Conservation (phyloP, 2,888 invertebrate genomes). For the Monochamus alternatus region DNA sequence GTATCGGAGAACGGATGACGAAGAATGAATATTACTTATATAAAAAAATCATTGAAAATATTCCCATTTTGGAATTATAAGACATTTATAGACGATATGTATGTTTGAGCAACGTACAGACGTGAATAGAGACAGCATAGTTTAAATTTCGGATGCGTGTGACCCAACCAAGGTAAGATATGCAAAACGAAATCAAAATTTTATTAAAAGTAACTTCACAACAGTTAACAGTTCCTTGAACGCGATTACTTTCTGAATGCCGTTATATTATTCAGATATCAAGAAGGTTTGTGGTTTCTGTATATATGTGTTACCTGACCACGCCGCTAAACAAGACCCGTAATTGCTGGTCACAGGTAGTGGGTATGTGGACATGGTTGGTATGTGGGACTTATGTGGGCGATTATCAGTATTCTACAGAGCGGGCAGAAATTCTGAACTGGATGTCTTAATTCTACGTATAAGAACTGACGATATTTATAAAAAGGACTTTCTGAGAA, state of each 20-base stretch:
- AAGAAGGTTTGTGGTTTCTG: constrained; percentile 42
- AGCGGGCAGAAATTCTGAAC: neutral
- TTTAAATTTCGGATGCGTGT: constrained; percentile 57
- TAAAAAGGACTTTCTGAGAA: neutral
- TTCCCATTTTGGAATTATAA: no score
- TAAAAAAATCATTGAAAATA: no score
- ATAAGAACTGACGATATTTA: neutral
- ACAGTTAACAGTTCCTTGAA: constrained; percentile 57
- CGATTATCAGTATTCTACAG: constrained; percentile 32
- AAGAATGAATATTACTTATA: no score
- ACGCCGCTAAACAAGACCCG: constrained; percentile 51
- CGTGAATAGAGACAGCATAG: neutral
- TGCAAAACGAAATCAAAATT: constrained; percentile 68
- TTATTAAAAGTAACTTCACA: constrained; percentile 67
- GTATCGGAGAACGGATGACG: no score
- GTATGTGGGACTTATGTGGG: constrained; percentile 37
- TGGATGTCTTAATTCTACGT: neutral
- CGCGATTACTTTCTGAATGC: constrained; percentile 65
- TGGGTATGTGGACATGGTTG: constrained; percentile 15
- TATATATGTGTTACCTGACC: constrained; percentile 63
- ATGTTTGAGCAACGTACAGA: neutral
- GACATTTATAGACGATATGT: no score
- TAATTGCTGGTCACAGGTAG: constrained; percentile 4
- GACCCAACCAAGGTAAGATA: constrained; percentile 47
- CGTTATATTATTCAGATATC: constrained; percentile 61